phyloP scores from a whole-genome alignment of 2,888 invertebrate species.

The Tenthredo amoena region DNA sequence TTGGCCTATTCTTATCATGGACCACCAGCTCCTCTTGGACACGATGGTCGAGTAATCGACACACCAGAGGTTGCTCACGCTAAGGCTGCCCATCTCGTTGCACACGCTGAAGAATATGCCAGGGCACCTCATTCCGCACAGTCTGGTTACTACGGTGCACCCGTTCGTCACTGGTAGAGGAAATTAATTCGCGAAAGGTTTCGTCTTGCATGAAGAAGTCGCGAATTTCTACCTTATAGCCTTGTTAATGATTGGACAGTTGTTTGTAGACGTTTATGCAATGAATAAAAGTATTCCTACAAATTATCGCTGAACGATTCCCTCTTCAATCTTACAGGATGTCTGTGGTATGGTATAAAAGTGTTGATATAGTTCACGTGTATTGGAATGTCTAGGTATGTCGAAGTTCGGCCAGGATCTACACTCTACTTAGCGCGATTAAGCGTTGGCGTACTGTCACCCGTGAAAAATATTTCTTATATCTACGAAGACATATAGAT shows the following conservation, averaged over 20 bases:
- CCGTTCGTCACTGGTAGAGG: constrained; percentile 24
- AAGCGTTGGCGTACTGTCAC: constrained; percentile 42
- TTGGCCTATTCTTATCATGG: constrained; percentile 63
- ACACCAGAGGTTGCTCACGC: constrained; percentile 74
- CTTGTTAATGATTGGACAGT: neutral
- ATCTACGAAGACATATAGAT: neutral
- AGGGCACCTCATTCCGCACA: constrained; percentile 19
- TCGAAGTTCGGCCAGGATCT: constrained; percentile 29
- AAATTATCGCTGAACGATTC: neutral
- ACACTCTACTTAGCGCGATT: constrained; percentile 18
- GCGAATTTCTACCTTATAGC: neutral
- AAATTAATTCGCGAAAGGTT: neutral
- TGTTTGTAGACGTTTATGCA: constrained; percentile 6
- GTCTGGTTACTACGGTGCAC: constrained; percentile 34
- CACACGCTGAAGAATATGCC: constrained; percentile 66
- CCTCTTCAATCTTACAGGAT: neutral
- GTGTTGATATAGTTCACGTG: neutral
- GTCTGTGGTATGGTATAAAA: neutral
- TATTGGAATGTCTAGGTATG: neutral
- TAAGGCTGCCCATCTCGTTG: constrained; percentile 71
- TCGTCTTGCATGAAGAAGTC: neutral
- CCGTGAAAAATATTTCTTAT: neutral
- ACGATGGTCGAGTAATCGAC: constrained; percentile 70
- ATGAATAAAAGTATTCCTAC: constrained; percentile 1
- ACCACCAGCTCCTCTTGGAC: constrained; percentile 69